Evolutionary conservation across 2,888 invertebrate genomes (phyloP).

Genomic region (Hydropsyche betteni): DNA sequence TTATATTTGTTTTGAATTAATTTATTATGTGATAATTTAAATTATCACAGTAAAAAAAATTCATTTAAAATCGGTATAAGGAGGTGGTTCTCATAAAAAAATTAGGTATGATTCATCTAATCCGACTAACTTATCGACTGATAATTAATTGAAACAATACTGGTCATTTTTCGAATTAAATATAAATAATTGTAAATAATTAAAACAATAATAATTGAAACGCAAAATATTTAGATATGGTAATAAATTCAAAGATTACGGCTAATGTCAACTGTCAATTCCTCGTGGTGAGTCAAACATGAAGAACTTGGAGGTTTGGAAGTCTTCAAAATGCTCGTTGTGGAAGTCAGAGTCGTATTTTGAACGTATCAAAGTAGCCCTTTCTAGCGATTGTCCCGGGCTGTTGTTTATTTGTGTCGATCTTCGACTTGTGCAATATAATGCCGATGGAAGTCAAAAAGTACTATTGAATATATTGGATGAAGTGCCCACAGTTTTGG

Average conservation of each 20-base stretch:
- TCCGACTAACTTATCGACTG: no score
- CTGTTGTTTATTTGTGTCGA: neutral
- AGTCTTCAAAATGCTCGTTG: neutral
- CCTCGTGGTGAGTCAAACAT: neutral
- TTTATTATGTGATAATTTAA: no score
- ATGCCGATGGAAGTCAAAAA: neutral
- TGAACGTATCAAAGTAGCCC: neutral
- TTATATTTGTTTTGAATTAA: no score
- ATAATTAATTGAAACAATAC: no score
- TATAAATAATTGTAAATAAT: no score
- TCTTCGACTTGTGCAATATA: neutral
- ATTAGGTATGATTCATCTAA: no score
- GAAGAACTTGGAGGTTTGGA: neutral
- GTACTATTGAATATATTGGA: slow-evolving; percentile 42
- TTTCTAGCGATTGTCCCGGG: neutral
- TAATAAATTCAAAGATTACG: neutral
- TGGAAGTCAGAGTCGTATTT: neutral
- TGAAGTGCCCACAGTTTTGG: slow-evolving; percentile 57
- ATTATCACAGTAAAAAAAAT: no score
- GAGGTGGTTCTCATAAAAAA: no score
- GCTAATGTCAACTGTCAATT: neutral
- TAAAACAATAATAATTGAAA: no score
- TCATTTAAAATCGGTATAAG: no score
- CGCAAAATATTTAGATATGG: no score
- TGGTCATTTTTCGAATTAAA: no score